A percentile compares a stretch with the other conserved stretches of the same genome.
Evolutionary conservation across 1,140 invertebrate species (phyloP).

Genomic region (Zaprionus tsacasi): DNA sequence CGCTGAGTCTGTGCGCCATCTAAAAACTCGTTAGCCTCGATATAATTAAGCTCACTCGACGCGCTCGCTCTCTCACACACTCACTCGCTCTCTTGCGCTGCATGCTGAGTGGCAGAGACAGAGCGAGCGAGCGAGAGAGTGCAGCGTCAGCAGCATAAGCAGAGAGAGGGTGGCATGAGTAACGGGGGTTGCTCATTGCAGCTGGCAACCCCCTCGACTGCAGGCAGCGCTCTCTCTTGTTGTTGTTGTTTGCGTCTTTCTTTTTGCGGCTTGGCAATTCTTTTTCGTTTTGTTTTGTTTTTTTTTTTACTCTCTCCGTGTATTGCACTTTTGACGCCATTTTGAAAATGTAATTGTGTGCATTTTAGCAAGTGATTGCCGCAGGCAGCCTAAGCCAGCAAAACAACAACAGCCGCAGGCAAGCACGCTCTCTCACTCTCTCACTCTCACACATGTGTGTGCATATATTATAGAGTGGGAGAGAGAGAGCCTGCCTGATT

Average conservation of each 20-base stretch:
- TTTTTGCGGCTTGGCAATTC: conserved; percentile 47
- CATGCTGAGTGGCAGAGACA: conserved; percentile 20
- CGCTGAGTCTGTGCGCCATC: conserved; percentile 66
- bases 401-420: conserved; percentile 9
- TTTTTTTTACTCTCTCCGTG: conserved; percentile 16
- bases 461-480: not conserved
- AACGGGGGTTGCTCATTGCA: conserved; percentile 1
- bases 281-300: not conserved
- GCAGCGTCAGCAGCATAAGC: conserved; percentile 21
- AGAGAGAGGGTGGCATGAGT: not conserved
- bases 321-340: conserved; percentile 71
- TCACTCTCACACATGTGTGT: not conserved
- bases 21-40: conserved; percentile 72
- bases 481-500: conserved; percentile 20
- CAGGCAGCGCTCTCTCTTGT: conserved; percentile 37
- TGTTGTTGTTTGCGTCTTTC: conserved; percentile 29
- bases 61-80: not conserved
- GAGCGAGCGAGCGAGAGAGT: conserved; percentile 25
- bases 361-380: conserved; percentile 58
- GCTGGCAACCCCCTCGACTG: conserved; percentile 6
- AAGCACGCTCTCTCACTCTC: not conserved
- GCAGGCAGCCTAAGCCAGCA: conserved; percentile 14
- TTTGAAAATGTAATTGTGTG: conserved; percentile 72
- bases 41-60: conserved; percentile 74
- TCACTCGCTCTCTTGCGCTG: not conserved